Percentiles rank a stretch among this genome's conserved stretches.
These are phyloP conservation scores for Melanotaenia boesemani DNA, from an alignment of 2,797 vertebrate species.

Conservation along the genomic window DNA sequence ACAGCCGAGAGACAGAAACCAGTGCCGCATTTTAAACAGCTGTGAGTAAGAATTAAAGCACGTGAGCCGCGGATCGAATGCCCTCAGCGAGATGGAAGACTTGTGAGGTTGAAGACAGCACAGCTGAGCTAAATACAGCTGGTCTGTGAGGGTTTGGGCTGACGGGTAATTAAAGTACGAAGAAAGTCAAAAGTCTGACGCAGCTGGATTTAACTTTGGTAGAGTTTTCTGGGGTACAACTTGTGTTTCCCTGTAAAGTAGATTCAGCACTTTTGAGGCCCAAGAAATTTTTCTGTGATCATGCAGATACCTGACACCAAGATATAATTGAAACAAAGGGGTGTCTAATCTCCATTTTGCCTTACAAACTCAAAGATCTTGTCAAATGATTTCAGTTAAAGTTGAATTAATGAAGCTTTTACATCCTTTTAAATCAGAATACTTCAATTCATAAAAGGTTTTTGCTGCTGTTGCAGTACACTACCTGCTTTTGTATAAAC, in stretches of 20 bases:
- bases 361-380: background rate
- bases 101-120: background rate
- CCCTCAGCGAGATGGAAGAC: background rate
- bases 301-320: background rate
- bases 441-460: background rate
- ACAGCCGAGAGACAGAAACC: constrained; percentile 33
- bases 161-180: constrained; percentile 1
- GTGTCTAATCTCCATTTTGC: background rate
- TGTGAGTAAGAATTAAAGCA: constrained; percentile 19
- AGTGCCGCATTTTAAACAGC: constrained; percentile 47
- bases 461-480: background rate
- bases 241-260: constrained; percentile 4
- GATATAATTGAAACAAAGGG: background rate
- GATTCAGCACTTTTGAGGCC: constrained; percentile 12
- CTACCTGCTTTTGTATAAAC: background rate
- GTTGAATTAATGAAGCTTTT: background rate
- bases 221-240: constrained; percentile 13
- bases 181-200: background rate
- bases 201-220: constrained; percentile 9
- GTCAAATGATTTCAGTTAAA: background rate
- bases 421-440: background rate
- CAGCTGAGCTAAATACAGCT: background rate
- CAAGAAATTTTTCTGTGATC: constrained; percentile 8
- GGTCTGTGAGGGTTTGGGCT: constrained; percentile 16
- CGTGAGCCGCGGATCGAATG: background rate